These are phyloP conservation scores for Montipora capitata DNA, from an alignment of 92 coral and sea anemone species.

Conservation along the genomic window DNA sequence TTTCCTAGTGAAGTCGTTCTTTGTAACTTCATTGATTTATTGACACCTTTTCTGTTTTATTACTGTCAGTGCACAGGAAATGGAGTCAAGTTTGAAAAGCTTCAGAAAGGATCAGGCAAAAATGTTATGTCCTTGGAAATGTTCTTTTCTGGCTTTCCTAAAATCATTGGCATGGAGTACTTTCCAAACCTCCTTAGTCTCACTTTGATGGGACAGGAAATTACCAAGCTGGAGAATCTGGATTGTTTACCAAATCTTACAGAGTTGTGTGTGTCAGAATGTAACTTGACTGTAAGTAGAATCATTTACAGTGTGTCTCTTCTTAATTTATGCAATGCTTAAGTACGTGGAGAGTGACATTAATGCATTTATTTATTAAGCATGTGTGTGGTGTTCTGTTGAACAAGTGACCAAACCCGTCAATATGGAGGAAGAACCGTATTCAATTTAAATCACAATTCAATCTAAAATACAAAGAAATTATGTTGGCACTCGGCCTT, in stretches of 20 bases:
- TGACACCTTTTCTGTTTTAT: not conserved
- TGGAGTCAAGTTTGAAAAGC: conserved; percentile 94
- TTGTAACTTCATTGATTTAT: too few relatives aligned
- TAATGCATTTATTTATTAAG: too few relatives aligned
- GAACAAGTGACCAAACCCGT: too few relatives aligned
- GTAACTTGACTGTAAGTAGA: conserved; percentile 79
- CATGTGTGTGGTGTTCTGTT: too few relatives aligned
- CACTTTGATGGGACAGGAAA: conserved; percentile 90
- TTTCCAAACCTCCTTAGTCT: conserved; percentile 84
- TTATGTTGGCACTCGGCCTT: too few relatives aligned
- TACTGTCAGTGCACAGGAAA: conserved; percentile 83
- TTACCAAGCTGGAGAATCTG: conserved; percentile 80
- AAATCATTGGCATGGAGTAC: conserved; percentile 89
- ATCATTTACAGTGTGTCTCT: too few relatives aligned
- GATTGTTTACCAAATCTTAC: conserved; percentile 77
- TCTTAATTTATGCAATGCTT: too few relatives aligned
- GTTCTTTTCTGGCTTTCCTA: conserved; percentile 98
- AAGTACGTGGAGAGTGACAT: too few relatives aligned
- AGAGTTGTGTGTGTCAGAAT: conserved; percentile 92
- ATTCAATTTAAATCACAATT: too few relatives aligned
- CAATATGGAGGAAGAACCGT: too few relatives aligned
- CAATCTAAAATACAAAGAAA: too few relatives aligned
- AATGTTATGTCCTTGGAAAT: conserved; percentile 86
- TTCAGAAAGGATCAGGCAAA: conserved; percentile 89
- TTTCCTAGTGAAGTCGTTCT: too few relatives aligned